Evolutionary conservation across 2,888 invertebrate species (phyloP), one percentile per base, ranked within the genome.

Genomic region (Lathronympha strigana): DNA sequence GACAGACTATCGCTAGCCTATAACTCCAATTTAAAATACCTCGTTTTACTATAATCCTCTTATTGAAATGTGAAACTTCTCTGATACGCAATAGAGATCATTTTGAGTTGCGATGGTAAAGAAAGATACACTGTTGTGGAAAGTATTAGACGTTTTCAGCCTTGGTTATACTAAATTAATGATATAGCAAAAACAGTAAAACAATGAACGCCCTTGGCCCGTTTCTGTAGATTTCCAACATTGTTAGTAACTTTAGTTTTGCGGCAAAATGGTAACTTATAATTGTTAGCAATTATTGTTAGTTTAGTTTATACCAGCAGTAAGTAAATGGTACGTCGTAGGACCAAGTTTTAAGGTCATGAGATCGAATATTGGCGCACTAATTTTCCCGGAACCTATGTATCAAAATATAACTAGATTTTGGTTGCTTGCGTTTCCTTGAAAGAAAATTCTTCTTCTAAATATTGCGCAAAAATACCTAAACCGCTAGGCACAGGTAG

Each of bases 201-300:
- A 64, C 64, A 64, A 64, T 64, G 36, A 23, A 5, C 40, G 51
- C n/a, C 64, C 64, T 60, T 64, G 51, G 45, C 51, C 57, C 5
- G 51, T 51, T 63, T 50, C 23, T 43, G 15, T 17, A 31, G 50
- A 38, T 57, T 55, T 21, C 31, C 13, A 57, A 43, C 43, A 31
- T 51, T 31, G 38, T 66, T 66, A 23, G 43, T 43, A 45, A 60
- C 21, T 64, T 64, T 53, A 51, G 50, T 51, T 63, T 57, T 58
- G 40, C 57, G 40, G 36, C 64, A 51, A 53, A 36, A 21, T 50
- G 36, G n/a, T 33, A 9, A 3, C n/a, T 53, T 25, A 9, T 58
- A 53, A 64, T 64, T 58, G 15, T 19, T 23, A 13, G 36, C 51
- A 51, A 58, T 51, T 58, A 58, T 36, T 17, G 11, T 33, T 15